phyloP scores from a whole-genome alignment of 2,113 vertebrate genomes.

The Corydoras maculifer region DNA sequence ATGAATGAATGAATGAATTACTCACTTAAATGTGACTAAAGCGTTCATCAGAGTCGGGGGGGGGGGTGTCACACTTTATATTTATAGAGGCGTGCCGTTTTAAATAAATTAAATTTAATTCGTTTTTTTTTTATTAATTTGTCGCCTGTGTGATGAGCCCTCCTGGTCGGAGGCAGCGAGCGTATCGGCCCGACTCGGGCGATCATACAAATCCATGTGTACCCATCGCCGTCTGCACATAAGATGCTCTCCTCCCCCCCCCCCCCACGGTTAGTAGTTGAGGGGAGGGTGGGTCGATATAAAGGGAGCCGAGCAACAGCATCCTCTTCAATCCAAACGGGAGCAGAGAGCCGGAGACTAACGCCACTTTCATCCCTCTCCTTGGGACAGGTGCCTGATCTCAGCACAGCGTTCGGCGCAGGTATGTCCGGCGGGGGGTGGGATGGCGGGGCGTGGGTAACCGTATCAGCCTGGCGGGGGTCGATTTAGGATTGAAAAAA shows the following conservation, averaged over 20 bases:
- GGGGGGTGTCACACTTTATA: too few species aligned
- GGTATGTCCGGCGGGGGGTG: slow-evolving; percentile 33
- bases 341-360: slow-evolving; percentile 52
- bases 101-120: too few species aligned
- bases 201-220: slow-evolving; percentile 22
- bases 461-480: not conserved
- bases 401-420: slow-evolving; percentile 21
- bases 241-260: slow-evolving; percentile 22
- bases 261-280: slow-evolving; percentile 50
- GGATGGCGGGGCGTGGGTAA: not conserved
- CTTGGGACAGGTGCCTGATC: slow-evolving; percentile 33
- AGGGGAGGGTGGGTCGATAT: slow-evolving; percentile 60
- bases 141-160: too few species aligned
- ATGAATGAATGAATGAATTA: too few species aligned
- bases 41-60: too few species aligned
- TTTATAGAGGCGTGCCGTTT: too few species aligned
- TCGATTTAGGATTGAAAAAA: not conserved
- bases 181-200: slow-evolving; percentile 27
- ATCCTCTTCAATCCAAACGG: slow-evolving; percentile 54
- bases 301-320: slow-evolving; percentile 57
- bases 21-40: too few species aligned
- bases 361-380: slow-evolving; percentile 36
- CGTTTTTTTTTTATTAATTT: too few species aligned
- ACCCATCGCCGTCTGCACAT: slow-evolving; percentile 25
- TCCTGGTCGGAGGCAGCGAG: not conserved